Evolutionary conservation across 2,797 vertebrate species (phyloP), one percentile per base, ranked within the genome.

Genomic region (Saxicola maurus): DNA sequence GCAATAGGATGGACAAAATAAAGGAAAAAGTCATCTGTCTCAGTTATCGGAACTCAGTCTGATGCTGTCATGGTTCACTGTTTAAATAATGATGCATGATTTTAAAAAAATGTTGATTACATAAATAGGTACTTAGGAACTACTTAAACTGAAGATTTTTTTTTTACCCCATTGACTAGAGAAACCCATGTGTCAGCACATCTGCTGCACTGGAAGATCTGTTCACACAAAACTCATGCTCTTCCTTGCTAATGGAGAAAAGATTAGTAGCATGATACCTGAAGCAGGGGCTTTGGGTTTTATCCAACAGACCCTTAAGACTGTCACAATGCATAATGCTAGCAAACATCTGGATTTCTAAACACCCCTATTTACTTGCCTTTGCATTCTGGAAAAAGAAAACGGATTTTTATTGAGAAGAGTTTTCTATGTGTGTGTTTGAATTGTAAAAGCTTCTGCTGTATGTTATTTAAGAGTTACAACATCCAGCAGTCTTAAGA

Each of bases 81-180:
- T 45, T 83, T 76, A 90, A 94, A 83, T 57, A 93, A 81, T 25
- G 60, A 81, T 27, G 17, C 17, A 35, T 27, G 24, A 5, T 13
- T 35, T 60, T 82, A 82, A 37, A 18, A 80, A 49, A 69, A 77
- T 43, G 60, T 83, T 86, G 86, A 93, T 86, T 90, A 81, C 74
- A 81, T 59, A 78, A 86, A 86, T 23, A 89, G 84, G 73, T 92
- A 76, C 85, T 92, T 91, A 87, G 30, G 67, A 94, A 69, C 87
- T 87, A 87, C 68, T 93, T 89, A 81, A 90, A 91, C 30, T 73
- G 76, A 56, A 89, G 90, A 89, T 96, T 90, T 87, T 93, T n/a
- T n/a, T 89, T 93, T 94, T 92, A 95, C 71, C 66, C 85, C 64
- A 73, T 8, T 86, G 93, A 92, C 76, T 92, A 78, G 7, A 83